Base-by-base conservation (phyloP, 2,113 vertebrate species). In the Apus apus region DNA sequence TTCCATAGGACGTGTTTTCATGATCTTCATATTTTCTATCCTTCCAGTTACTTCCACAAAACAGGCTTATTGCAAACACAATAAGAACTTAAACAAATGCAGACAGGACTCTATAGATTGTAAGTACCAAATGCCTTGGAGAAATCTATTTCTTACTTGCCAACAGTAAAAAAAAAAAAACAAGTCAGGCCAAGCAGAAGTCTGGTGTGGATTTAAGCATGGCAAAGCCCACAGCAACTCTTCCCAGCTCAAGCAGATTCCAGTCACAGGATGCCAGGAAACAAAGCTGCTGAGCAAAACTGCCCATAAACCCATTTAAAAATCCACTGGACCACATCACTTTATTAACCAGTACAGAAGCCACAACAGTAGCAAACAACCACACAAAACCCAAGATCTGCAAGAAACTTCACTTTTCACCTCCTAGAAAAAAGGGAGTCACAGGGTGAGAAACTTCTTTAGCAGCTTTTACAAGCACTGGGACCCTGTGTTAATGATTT, bases 61-160 rank as follows among this genome's bases (percentile, higher is more conserved):
- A 48, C 2, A 74, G 34, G 29, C 27, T 40, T 7, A 5, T 1
- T 64, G 80, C 65, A 81, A 91, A 74, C 7, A 4, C 0, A 0
- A 78, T 26, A 66, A 15, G 40, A 71, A 50, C 1, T 2, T 58
- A 46, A 46, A 82, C 3, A 50, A 66, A 62, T 1, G 12, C 26
- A 58, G 65, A 22, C 23, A 78, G 77, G 29, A 26, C 57, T 51
- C 13, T 18, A 66, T 25, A 58, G 72, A 36, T 45, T 45, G 1
- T 6, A 70, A 45, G 15, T 27, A 87, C 18, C n/a, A 64, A 89
- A 74, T 14, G 45, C 38, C 51, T 16, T 5, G 1, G n/a, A 76
- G 26, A 93, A 92, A 88, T 8, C 70, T 0, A 5, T 43, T 73
- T 65, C 66, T 48, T 38, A 51, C 15, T 8, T 21, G 25, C 32